Percentiles rank a stretch among this genome's conserved stretches.
Conservation (phyloP, 2,888 invertebrate genomes). For the Trachelus stipa region DNA sequence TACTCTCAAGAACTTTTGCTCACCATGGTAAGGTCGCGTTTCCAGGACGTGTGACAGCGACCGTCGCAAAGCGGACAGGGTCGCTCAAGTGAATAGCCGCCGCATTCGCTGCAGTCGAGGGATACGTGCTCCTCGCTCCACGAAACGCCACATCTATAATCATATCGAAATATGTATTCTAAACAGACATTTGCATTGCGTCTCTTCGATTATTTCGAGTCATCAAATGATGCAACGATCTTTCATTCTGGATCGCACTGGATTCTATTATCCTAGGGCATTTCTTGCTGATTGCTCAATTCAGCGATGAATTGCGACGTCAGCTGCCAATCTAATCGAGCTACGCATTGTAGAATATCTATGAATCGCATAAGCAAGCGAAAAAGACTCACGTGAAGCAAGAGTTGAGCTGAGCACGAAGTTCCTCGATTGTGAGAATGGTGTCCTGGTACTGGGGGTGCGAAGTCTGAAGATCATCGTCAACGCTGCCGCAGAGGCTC, state of each 20-base stretch:
- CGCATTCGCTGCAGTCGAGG: slow-evolving; percentile 83
- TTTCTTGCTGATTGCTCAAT: too few relatives aligned
- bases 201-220: not conserved
- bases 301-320: slow-evolving; percentile 23
- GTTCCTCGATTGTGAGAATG: slow-evolving; percentile 77
- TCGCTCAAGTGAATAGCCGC: slow-evolving; percentile 80
- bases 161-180: not conserved
- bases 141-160: slow-evolving; percentile 78
- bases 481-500: slow-evolving; percentile 55
- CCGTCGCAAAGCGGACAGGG: slow-evolving; percentile 84
- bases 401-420: slow-evolving; percentile 78
- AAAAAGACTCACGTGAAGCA: slow-evolving; percentile 73
- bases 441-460: slow-evolving; percentile 68
- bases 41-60: slow-evolving; percentile 78
- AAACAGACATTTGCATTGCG: not conserved
- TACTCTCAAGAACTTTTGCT: slow-evolving; percentile 46
- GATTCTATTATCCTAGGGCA: slow-evolving; percentile 48
- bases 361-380: slow-evolving; percentile 9
- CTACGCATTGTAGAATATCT: slow-evolving; percentile 13
- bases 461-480: slow-evolving; percentile 55
- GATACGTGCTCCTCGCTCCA: slow-evolving; percentile 84
- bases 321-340: not conserved
- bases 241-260: slow-evolving; percentile 46
- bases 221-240: not conserved
- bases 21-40: slow-evolving; percentile 82